phyloP scores from a whole-genome alignment of 92 coral and sea anemone genomes.

The Meandrina meandrites region DNA sequence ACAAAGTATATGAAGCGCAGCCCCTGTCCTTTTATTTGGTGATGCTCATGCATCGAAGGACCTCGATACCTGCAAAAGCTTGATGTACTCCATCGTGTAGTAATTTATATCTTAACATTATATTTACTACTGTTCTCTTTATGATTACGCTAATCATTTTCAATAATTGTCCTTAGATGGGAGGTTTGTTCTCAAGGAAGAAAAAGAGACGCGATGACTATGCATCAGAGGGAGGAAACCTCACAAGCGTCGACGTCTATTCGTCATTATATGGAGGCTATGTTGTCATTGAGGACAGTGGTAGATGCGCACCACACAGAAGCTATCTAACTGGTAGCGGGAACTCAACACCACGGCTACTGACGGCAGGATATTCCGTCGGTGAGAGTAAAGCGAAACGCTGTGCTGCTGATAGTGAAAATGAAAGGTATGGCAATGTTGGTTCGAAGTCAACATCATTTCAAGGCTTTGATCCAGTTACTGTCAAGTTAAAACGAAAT shows the following conservation, averaged over 20 bases:
- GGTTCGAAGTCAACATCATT: background rate
- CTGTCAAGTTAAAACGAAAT: background rate
- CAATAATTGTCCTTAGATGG: background rate
- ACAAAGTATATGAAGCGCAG: too few species aligned
- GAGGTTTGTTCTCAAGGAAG: background rate
- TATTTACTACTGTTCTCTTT: too few species aligned
- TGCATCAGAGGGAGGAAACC: background rate
- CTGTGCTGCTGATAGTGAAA: background rate
- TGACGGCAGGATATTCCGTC: background rate
- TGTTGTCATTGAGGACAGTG: background rate
- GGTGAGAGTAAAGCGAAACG: background rate
- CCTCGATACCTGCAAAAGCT: too few species aligned
- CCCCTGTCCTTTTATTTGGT: too few species aligned
- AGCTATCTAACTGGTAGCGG: background rate
- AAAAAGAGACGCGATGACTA: background rate
- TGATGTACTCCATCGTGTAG: too few species aligned
- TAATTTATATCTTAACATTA: too few species aligned
- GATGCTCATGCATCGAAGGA: too few species aligned
- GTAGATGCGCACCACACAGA: background rate
- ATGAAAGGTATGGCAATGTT: background rate
- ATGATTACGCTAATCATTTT: too few species aligned
- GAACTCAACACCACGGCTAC: background rate
- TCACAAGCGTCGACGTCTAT: background rate
- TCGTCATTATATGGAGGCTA: background rate
- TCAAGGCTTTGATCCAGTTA: background rate